Conservation (phyloP, 2,797 vertebrate species). For the Argyrosomus regius region DNA sequence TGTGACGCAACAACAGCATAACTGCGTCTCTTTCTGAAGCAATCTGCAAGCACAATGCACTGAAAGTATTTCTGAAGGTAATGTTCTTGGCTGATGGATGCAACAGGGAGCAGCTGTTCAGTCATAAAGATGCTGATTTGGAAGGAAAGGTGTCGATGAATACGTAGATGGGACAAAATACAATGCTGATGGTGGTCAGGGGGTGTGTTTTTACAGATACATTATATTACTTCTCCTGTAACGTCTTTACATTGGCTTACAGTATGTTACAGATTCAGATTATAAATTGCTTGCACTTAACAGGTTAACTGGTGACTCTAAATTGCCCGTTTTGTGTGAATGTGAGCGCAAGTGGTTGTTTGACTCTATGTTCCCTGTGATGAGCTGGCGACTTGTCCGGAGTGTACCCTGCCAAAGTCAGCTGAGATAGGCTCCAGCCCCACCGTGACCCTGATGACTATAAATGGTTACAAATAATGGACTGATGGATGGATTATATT, state of each 20-base stretch:
- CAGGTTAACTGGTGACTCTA: too few relatives aligned
- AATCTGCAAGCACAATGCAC: slow-evolving; percentile 25
- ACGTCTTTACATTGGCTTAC: background rate
- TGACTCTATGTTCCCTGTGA: too few relatives aligned
- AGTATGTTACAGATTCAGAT: background rate
- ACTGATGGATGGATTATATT: background rate
- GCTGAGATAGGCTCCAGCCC: too few relatives aligned
- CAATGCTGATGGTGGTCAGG: background rate
- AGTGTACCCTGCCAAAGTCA: too few relatives aligned
- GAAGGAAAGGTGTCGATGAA: background rate
- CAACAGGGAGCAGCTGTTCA: background rate
- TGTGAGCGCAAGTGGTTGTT: too few relatives aligned
- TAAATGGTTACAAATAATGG: too few relatives aligned
- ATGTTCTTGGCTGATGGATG: slow-evolving; percentile 12
- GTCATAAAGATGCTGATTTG: background rate
- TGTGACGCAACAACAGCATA: background rate
- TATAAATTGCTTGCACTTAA: too few relatives aligned
- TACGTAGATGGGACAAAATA: too few relatives aligned
- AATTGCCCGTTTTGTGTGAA: too few relatives aligned
- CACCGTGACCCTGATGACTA: too few relatives aligned
- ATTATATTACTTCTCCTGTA: background rate
- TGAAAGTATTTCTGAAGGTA: slow-evolving; percentile 12
- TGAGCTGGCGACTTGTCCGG: too few relatives aligned
- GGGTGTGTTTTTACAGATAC: background rate
- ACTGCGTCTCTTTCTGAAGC: slow-evolving; percentile 5